Evolutionary conservation across 2,113 vertebrate species (phyloP), one percentile per base, ranked within the genome.

Genomic region (Pelobates fuscus): DNA sequence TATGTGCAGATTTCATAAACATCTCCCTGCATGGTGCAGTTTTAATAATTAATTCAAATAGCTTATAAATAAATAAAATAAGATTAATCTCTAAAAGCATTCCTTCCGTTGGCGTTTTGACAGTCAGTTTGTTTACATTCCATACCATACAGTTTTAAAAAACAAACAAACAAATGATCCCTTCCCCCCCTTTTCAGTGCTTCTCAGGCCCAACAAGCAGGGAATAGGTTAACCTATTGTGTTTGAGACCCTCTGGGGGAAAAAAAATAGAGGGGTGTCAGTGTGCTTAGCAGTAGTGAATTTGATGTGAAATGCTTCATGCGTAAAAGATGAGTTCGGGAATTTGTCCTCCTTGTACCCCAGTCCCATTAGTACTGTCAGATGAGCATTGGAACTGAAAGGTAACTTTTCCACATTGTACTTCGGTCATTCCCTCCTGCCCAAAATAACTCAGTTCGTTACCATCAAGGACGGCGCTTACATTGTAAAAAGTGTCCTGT

Each of bases 311-410:
- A 84, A 87, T 41, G 54, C 80, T 70, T 95, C 86, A 98, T 73
- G 95, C 94, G 18, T 98, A 98, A 89, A 99, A 98, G 84, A 99
- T 95, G 14, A 99, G 95, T 86, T 99, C 97, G 0, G 97, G 97
- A 85, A 98, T 99, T 80, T 98, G 97, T 52, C 97, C 97, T 7
- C 96, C 97, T 88, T 99, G 97, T n/a, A 99, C 97, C 6, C 97
- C 97, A 0, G 97, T 98, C 23, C 97, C 97, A 0, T 99, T 99
- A 77, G 97, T 99, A 85, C 97, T 99, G 89, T 98, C 97, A 0
- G 97, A 98, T 30, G 97, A 98, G 78, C 97, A 98, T 88, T 99
- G 97, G 86, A 99, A 98, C 84, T 98, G 97, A 84, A 99, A 98
- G 0, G 96, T 96, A 80, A 98, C 95, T 85, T 93, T 95, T 24